Percentiles rank a stretch among this genome's conserved stretches.
Conservation (phyloP, 1,140 invertebrate species). For the Ruditapes philippinarum region DNA sequence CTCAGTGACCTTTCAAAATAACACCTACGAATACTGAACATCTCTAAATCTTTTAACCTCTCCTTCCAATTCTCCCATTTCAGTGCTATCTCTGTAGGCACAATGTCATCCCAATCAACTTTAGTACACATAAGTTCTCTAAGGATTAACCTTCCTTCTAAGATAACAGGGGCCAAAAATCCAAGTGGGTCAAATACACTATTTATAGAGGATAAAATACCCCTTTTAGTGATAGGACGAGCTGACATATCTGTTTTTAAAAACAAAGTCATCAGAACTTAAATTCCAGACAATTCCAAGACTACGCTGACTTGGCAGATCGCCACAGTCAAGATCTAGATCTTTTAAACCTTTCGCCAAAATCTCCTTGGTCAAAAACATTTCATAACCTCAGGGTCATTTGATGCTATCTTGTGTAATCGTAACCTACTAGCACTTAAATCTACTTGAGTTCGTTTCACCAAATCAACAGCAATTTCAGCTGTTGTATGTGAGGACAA, state of each 20-base stretch:
- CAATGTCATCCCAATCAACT: slow-evolving; percentile 65
- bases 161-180: neutral
- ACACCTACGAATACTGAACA: slow-evolving; percentile 28
- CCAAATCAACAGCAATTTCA: neutral
- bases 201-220: neutral
- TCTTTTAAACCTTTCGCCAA: neutral
- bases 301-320: neutral
- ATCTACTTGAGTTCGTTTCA: slow-evolving; percentile 52
- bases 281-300: neutral
- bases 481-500: neutral
- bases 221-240: neutral
- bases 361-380: neutral
- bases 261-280: neutral
- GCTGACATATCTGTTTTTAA: neutral
- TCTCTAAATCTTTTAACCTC: neutral
- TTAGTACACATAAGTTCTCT: slow-evolving; percentile 68
- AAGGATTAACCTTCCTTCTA: neutral
- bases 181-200: neutral
- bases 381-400: neutral
- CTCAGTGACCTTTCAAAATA: neutral
- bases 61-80: slow-evolving; percentile 34
- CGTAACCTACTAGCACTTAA: slow-evolving; percentile 10
- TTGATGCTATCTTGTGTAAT: slow-evolving; percentile 23
- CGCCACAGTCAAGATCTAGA: neutral
- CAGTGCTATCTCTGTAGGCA: neutral